Base-by-base conservation (phyloP, 1,140 invertebrate genomes). In the Musca vetustissima region DNA sequence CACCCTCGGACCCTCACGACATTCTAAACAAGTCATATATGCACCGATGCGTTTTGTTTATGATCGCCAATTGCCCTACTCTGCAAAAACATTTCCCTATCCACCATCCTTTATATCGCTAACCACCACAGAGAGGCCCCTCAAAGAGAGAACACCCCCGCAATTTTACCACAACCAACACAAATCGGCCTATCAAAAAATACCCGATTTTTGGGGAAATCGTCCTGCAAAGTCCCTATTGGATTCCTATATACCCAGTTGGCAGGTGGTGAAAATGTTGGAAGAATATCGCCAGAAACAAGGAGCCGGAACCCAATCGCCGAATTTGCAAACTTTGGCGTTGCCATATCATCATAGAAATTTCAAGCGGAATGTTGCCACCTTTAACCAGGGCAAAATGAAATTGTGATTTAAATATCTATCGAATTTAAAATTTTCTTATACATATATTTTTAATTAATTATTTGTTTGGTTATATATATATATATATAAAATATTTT, bases 181-280 rank as follows among this genome's bases (percentile, higher is more conserved):
- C 2, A 43, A 21, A 15, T 4, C 9, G 4, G 25, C 74, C 1
- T 75, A 77, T 53, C 70, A 67, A 4, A 74, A 75, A 14, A 73
- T 75, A 19, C 64, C 66, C 2, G 79, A 81, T 71, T 71, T 81
- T 1, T 81, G 78, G 17, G 71, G 73, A 7, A 73, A 73, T 19
- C 74, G 78, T 2, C 69, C 67, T 3, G 72, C 75, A n/a, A 78
- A 78, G 19, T 78, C 77, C 0, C 65, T 81, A 66, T 67, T 79
- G 14, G 79, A 81, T 28, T 80, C 79, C 0, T 82, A 82, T 19
- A 79, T 80, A 64, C 80, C 80, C 67, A 81, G 78, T 69, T 81
- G 78, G 77, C 73, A 80, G 64, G 74, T 81, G 1, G 8, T 74
- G 17, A 73, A 73, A 1, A 71, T 79, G 4, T 21, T 73, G 32